Percentiles rank a stretch among this genome's conserved stretches.
phyloP scores from a whole-genome alignment of 2,888 invertebrate species.

The Agrotis clavis region DNA sequence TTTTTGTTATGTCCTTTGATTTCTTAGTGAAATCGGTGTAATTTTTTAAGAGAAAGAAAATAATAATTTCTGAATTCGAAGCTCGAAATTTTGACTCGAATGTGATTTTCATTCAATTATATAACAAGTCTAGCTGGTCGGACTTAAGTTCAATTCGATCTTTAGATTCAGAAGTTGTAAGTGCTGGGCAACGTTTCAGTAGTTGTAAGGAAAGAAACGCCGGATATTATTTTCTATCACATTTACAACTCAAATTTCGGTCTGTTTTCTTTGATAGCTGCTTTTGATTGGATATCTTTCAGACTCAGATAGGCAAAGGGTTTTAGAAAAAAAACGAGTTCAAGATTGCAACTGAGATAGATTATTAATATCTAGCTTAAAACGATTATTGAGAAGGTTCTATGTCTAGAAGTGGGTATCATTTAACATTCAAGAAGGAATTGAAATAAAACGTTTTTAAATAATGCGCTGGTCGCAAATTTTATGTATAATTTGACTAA shows the following conservation, averaged over 20 bases:
- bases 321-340: too few relatives aligned
- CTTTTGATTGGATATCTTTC: too few relatives aligned
- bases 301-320: too few relatives aligned
- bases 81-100: neutral
- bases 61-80: neutral
- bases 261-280: too few relatives aligned
- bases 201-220: too few relatives aligned
- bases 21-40: neutral
- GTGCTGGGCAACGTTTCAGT: too few relatives aligned
- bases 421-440: neutral
- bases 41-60: neutral
- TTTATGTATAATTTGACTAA: neutral
- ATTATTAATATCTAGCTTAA: too few relatives aligned
- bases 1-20: neutral
- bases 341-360: too few relatives aligned
- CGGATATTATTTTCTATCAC: too few relatives aligned
- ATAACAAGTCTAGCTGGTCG: neutral
- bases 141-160: neutral
- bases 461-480: slow-evolving; percentile 17
- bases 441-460: neutral
- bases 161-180: slow-evolving; percentile 1
- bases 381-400: too few relatives aligned
- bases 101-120: neutral
- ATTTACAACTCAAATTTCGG: too few relatives aligned
- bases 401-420: neutral